Percentiles rank a stretch among this genome's conserved stretches.
Conservation (phyloP, 64 coral and sea anemone species). For the Actinia equina region DNA sequence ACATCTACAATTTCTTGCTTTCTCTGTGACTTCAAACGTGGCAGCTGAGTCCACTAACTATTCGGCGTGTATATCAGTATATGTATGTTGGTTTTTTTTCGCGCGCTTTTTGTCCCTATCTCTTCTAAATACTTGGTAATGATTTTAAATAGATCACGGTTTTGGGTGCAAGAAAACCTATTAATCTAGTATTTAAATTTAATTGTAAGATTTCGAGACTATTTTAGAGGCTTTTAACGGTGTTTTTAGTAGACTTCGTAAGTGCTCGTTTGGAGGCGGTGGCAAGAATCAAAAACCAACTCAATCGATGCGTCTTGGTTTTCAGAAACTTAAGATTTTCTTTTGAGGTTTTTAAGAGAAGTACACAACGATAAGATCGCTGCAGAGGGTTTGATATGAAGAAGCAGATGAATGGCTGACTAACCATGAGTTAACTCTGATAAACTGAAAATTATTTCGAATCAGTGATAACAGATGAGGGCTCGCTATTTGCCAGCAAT, state of each 20-base stretch:
- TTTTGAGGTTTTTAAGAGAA: not conserved
- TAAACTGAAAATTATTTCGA: not conserved
- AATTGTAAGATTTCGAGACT: not conserved
- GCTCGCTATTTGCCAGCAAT: not conserved
- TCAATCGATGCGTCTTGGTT: not conserved
- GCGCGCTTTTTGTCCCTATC: not conserved
- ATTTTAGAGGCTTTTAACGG: not conserved
- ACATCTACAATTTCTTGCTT: not conserved
- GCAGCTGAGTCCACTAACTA: not conserved
- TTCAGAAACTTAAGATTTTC: not conserved
- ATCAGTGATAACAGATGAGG: not conserved
- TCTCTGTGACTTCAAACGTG: not conserved
- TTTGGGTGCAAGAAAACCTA: not conserved
- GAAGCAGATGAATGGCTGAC: constrained; percentile 9
- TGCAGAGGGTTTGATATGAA: constrained; percentile 16
- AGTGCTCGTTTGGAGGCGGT: not conserved
- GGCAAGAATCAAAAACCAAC: not conserved
- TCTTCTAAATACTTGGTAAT: not conserved
- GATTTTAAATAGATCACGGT: not conserved
- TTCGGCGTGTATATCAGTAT: not conserved
- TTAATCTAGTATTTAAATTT: not conserved
- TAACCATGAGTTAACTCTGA: constrained; percentile 13
- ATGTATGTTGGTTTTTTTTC: not conserved
- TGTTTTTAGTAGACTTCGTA: not conserved
- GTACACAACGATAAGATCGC: constrained; percentile 23